Base-by-base conservation (phyloP, 2,888 invertebrate genomes). In the Hypomecis punctinalis region DNA sequence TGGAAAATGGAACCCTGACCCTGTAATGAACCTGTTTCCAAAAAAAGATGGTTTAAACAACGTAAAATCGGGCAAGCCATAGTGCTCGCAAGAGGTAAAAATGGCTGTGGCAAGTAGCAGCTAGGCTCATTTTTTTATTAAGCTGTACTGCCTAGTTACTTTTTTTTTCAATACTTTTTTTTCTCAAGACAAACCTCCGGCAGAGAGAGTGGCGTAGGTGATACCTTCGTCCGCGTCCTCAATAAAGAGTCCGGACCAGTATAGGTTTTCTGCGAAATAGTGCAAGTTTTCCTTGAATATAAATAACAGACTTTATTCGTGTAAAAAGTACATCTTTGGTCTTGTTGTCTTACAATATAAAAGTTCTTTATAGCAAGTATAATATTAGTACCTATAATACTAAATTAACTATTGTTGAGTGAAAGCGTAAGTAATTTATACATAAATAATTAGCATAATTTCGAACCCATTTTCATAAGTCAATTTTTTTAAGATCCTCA, bases 201-300 rank as follows among this genome's bases (percentile, higher is more conserved):
- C 51, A 71, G 61, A 48, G 61, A 47, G 6, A 55, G 43, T 61
- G 61, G 57, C n/a, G 49, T 48, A 39, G 65, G 61, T n/a, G 57
- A 66, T 69, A 76, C 72, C 74, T 76, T 73, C 62, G 82, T 80
- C 69, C 75, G 75, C 69, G 80, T 74, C 73, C 78, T 80, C 72
- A 81, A 74, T 74, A 82, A 78, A 67, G 80, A 74, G 55, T 82
- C 81, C 59, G 80, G 74, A 69, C 80, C 78, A 59, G 78, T 82
- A 82, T 82, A 80, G 73, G 76, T 81, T 80, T 79, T 82, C 82
- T 82, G 82, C 72, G 74, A 70, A 80, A 78, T 70, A 79, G 76
- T 68, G 61, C 7, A 39, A 23, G 23, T 23, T 23, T 23, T 23
- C 23, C 23, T 23, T 23, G 23, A 23, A 23, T 23, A 23, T 23